Base-by-base conservation (phyloP, 2,797 vertebrate genomes). In the Percopsis omiscomaycus region DNA sequence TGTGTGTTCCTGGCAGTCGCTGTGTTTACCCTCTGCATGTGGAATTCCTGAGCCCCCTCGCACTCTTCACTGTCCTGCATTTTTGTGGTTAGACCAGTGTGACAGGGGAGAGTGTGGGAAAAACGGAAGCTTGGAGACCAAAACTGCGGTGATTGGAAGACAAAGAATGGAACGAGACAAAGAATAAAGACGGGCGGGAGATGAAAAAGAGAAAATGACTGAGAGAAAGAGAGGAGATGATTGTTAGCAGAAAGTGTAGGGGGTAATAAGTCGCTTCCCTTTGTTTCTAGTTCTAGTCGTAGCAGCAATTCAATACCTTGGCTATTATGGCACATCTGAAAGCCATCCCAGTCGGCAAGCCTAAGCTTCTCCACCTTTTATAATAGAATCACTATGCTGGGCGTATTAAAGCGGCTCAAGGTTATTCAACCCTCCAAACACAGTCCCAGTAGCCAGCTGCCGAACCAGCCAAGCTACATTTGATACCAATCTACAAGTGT, bases 51-150 rank as follows among this genome's bases (percentile, higher is more conserved):
- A 92, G 88, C 90, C 94, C 92, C 89, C 91, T 94, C 92, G 89
- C 92, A 92, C 92, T 93, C 93, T 94, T 90, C 81, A 90, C 92
- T 92, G 92, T 92, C 89, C 92, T 94, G 92, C 94, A 95, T 98
- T 95, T 94, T 95, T 97, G 95, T 88, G 95, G 95, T 95, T 95
- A 91, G 93, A 93, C 92, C 91, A 93, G 90, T 94, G 92, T 96
- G 95, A 96, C 95, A 94, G 91, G 93, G 93, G 93, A 92, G 93
- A 98, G 95, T 97, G 95, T 98, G 96, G 95, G 96, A 97, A 97
- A 96, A 97, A 95, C 94, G 93, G 95, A 97, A 96, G 94, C 94
- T 90, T 89, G 92, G 84, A 91, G 91, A 92, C 90, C 92, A 94
- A 95, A 95, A 95, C 95, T 94, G 93, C 90, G 90, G 90, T 63